Conservation (phyloP, 1,140 invertebrate species). For the Papilio glaucus region DNA sequence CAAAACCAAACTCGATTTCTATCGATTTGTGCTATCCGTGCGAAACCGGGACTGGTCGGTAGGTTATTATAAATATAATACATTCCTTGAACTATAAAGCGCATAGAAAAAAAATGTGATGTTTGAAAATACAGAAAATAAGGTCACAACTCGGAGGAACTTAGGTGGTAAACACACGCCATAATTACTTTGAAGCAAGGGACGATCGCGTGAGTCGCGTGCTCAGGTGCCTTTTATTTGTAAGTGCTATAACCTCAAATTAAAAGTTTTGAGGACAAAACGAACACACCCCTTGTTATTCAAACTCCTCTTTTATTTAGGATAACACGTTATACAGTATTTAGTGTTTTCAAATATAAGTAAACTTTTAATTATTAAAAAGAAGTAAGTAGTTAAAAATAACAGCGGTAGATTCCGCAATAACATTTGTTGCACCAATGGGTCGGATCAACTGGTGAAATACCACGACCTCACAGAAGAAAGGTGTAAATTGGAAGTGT, state of each 20-base stretch:
- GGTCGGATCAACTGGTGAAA: too few relatives aligned
- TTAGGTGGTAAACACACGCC: conserved; percentile 3
- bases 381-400: background rate
- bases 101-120: conserved; percentile 38
- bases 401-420: too few relatives aligned
- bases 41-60: too few relatives aligned
- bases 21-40: too few relatives aligned
- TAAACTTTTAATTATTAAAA: background rate
- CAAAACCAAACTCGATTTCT: too few relatives aligned
- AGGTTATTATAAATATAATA: too few relatives aligned
- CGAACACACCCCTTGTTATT: conserved; percentile 25
- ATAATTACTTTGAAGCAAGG: conserved; percentile 30
- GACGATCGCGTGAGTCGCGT: conserved; percentile 34
- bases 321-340: background rate
- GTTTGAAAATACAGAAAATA: background rate
- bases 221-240: conserved; percentile 28
- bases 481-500: too few relatives aligned
- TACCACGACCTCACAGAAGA: too few relatives aligned
- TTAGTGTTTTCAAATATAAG: background rate
- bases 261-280: conserved; percentile 33
- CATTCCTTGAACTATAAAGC: conserved; percentile 45
- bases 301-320: conserved; percentile 16
- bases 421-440: too few relatives aligned
- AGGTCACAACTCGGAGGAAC: conserved; percentile 8
- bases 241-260: conserved; percentile 31